Conservation (phyloP, 2,797 vertebrate species). For the Paedocypris micromegethes region DNA sequence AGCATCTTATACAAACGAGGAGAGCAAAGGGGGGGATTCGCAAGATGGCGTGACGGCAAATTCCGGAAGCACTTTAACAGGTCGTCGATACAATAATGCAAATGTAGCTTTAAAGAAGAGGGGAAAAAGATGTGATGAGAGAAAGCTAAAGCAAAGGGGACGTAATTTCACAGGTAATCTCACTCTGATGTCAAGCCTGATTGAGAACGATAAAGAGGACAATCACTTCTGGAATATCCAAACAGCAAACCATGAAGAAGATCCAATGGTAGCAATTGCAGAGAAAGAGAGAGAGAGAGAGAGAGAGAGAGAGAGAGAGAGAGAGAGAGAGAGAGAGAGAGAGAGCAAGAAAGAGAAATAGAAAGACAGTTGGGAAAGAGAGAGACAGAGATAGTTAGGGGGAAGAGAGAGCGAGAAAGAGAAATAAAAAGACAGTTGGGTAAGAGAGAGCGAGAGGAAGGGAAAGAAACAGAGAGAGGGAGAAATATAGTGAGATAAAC, state of each 20-base stretch:
- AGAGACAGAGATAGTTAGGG: too few species aligned
- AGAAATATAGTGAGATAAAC: neutral
- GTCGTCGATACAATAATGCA: constrained; percentile 30
- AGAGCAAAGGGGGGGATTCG: too few species aligned
- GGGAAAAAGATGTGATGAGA: constrained; percentile 31
- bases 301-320: neutral
- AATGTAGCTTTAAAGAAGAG: constrained; percentile 7
- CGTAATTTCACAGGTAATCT: constrained; percentile 31
- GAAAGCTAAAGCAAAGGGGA: constrained; percentile 4
- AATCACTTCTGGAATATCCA: constrained; percentile 36
- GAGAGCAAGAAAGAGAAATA: too few species aligned
- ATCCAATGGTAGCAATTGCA: constrained; percentile 21
- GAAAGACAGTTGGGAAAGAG: too few species aligned
- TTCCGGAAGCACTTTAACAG: too few species aligned
- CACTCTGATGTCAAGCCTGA: constrained; percentile 31
- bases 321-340: neutral
- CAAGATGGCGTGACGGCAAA: too few species aligned
- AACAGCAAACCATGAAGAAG: constrained; percentile 35
- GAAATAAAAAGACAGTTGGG: too few species aligned
- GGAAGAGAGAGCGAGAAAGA: too few species aligned
- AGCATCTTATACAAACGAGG: neutral
- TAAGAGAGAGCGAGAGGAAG: too few species aligned
- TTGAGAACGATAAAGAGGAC: constrained; percentile 30
- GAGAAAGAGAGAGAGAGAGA: neutral
- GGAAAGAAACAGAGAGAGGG: too few species aligned